phyloP scores from a whole-genome alignment of 1,140 invertebrate species.

The Papilio polyxenes region DNA sequence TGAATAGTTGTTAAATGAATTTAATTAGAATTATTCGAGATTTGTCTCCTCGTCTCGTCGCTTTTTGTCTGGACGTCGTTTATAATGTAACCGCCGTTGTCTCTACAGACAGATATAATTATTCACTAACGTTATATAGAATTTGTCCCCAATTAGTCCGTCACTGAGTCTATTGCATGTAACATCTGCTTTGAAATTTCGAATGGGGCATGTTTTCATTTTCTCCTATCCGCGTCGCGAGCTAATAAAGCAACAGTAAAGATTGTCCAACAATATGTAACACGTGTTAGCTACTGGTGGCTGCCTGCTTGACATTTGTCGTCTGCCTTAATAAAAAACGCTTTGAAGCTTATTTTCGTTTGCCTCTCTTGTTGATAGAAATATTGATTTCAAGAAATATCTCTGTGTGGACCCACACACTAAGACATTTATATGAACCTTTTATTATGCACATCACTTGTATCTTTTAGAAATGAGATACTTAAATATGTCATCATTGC shows the following conservation, averaged over 20 bases:
- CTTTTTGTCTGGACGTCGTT: constrained; percentile 44
- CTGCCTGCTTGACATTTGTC: constrained; percentile 72
- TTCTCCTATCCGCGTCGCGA: constrained; percentile 60
- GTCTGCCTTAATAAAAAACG: constrained; percentile 73
- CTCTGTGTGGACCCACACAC: constrained; percentile 54
- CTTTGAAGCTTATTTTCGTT: constrained; percentile 80
- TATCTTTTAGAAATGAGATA: constrained; percentile 65
- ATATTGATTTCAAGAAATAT: constrained; percentile 75
- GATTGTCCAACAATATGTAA: constrained; percentile 78
- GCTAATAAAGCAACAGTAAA: constrained; percentile 76
- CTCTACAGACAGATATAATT: constrained; percentile 44
- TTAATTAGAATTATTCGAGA: constrained; percentile 65
- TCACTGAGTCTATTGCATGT: constrained; percentile 54
- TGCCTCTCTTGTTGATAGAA: constrained; percentile 70
- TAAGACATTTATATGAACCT: constrained; percentile 58
- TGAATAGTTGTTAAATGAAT: constrained; percentile 71
- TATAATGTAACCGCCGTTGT: constrained; percentile 39
- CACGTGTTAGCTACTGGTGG: constrained; percentile 72
- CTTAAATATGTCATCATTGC: constrained; percentile 75
- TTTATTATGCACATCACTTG: constrained; percentile 63
- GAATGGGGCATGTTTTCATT: constrained; percentile 68
- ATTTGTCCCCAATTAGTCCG: constrained; percentile 66
- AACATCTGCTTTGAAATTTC: constrained; percentile 72
- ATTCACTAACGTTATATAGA: constrained; percentile 49
- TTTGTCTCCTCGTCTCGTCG: constrained; percentile 48